Percentiles rank a stretch among this genome's conserved stretches.
phyloP scores from a whole-genome alignment of 2,113 vertebrate species.

The Albula glossodonta region DNA sequence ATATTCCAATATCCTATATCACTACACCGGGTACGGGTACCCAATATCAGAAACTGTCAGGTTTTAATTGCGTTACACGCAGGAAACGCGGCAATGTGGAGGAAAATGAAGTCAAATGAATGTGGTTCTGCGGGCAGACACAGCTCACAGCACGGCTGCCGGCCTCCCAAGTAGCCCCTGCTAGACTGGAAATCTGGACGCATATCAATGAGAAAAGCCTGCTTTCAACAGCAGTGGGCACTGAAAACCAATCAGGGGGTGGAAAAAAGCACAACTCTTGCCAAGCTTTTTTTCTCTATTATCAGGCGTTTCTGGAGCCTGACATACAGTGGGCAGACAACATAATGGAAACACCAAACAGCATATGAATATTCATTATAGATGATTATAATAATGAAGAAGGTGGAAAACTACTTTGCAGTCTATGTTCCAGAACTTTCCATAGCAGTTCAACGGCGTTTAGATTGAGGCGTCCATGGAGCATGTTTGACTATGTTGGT shows the following conservation, averaged over 20 bases:
- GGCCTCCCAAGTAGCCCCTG: constrained; percentile 6
- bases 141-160: not conserved
- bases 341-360: no score
- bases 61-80: not conserved
- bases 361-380: no score
- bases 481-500: no score
- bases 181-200: constrained; percentile 19
- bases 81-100: not conserved
- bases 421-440: no score
- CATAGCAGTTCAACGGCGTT: no score
- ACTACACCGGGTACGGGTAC: not conserved
- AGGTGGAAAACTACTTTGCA: no score
- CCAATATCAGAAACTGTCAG: not conserved
- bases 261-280: not conserved
- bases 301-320: not conserved
- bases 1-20: no score
- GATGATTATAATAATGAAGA: no score
- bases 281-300: not conserved
- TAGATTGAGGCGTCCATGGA: no score
- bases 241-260: not conserved
- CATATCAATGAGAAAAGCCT: constrained; percentile 20
- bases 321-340: no score
- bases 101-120: not conserved
- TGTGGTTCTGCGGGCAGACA: not conserved
- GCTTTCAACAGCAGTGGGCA: not conserved